These are phyloP conservation scores for Catonia carolina DNA, from an alignment of 2,888 invertebrate species.

Conservation along the genomic window DNA sequence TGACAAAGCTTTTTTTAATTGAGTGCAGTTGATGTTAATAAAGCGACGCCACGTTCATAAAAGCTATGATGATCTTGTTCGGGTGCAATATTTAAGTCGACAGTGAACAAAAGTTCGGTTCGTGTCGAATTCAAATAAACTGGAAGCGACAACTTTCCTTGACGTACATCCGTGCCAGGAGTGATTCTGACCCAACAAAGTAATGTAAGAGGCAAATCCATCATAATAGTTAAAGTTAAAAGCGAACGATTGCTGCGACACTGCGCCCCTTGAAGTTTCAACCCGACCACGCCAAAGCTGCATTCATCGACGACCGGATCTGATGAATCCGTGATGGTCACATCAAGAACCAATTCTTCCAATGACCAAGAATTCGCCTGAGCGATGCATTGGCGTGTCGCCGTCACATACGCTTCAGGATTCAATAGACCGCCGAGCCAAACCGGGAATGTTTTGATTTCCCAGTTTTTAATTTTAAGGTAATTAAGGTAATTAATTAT, in stretches of 20 bases:
- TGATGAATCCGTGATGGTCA: conserved; percentile 55
- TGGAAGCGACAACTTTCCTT: conserved; percentile 77
- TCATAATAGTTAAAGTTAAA: conserved; percentile 90
- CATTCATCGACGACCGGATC: conserved; percentile 40
- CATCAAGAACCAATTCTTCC: conserved; percentile 87
- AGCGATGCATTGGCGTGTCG: conserved; percentile 96
- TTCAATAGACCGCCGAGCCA: conserved; percentile 98
- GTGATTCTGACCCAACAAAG: conserved; percentile 67
- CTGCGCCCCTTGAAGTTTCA: too few relatives aligned
- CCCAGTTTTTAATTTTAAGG: too few relatives aligned
- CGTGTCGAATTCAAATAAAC: conserved; percentile 96
- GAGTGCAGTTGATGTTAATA: conserved; percentile 86
- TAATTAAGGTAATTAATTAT: too few relatives aligned
- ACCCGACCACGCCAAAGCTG: conserved; percentile 48
- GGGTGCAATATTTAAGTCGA: conserved; percentile 85
- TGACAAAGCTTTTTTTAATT: too few relatives aligned
- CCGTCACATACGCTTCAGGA: conserved; percentile 98
- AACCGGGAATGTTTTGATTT: conserved; percentile 72
- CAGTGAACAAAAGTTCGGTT: conserved; percentile 88
- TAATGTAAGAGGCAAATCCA: conserved; percentile 82
- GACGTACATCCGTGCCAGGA: conserved; percentile 45
- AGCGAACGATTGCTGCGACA: conserved; percentile 85
- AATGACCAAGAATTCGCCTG: conserved; percentile 95
- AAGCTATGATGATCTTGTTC: conserved; percentile 92
- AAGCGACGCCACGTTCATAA: conserved; percentile 96